Percentiles rank a stretch among this genome's conserved stretches.
These are phyloP conservation scores for Sardinella longiceps DNA, from an alignment of 2,797 vertebrate species.

Conservation along the genomic window DNA sequence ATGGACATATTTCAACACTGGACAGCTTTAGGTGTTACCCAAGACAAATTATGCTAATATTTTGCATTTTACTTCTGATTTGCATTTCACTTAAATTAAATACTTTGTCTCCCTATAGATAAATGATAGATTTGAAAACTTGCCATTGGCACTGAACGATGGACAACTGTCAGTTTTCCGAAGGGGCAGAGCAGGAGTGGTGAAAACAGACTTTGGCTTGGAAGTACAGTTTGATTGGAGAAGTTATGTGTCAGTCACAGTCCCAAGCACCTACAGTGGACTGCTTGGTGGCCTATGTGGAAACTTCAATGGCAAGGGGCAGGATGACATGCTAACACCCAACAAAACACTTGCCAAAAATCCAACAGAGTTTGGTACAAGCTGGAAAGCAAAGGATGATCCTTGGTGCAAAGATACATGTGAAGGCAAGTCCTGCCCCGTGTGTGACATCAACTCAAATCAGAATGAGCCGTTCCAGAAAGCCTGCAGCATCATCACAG, in stretches of 20 bases:
- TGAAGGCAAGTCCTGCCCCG: constrained; percentile 59
- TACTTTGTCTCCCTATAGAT: constrained; percentile 65
- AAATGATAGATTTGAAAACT: constrained; percentile 63
- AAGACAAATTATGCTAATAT: too few relatives aligned
- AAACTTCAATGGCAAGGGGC: constrained; percentile 68
- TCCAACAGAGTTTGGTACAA: constrained; percentile 61
- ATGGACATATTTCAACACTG: too few relatives aligned
- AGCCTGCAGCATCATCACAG: constrained; percentile 72
- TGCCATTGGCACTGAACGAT: constrained; percentile 62
- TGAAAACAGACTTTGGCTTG: constrained; percentile 69
- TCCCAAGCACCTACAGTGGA: constrained; percentile 70
- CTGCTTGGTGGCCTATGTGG: constrained; percentile 74
- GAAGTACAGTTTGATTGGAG: constrained; percentile 72
- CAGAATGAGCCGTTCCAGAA: constrained; percentile 38
- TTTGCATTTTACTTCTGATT: too few relatives aligned
- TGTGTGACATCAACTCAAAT: constrained; percentile 48
- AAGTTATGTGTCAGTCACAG: constrained; percentile 60
- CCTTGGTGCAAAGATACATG: constrained; percentile 72
- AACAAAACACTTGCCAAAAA: constrained; percentile 47
- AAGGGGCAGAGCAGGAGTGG: constrained; percentile 57
- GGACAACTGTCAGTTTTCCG: constrained; percentile 57
- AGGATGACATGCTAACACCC: constrained; percentile 65
- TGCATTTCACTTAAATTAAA: too few relatives aligned
- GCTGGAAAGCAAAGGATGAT: constrained; percentile 74
- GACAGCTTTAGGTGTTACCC: too few relatives aligned